phyloP scores from a whole-genome alignment of 2,888 invertebrate species.

The Drosophila koepferae region DNA sequence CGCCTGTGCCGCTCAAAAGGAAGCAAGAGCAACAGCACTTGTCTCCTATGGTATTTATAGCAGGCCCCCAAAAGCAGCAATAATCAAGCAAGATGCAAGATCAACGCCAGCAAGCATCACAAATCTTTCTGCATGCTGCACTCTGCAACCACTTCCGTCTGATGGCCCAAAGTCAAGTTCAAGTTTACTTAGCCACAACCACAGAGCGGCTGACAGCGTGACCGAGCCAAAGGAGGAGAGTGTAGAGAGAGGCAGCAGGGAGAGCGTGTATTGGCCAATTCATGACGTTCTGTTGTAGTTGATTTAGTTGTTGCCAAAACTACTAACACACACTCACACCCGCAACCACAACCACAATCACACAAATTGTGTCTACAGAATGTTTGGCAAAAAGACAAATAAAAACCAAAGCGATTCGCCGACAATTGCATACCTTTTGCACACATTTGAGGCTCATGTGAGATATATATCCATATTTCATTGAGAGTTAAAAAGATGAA shows the following conservation, averaged over 20 bases:
- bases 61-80: constrained; percentile 5
- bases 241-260: background rate
- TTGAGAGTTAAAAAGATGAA: background rate
- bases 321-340: constrained; percentile 15
- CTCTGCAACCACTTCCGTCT: constrained; percentile 37
- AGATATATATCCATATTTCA: constrained; percentile 2
- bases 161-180: constrained; percentile 63
- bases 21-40: constrained; percentile 50
- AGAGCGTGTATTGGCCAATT: constrained; percentile 7
- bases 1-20: constrained; percentile 51
- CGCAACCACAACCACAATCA: constrained; percentile 12
- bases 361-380: constrained; percentile 8
- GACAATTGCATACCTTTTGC: constrained; percentile 3
- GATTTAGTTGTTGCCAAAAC: constrained; percentile 48
- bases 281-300: constrained; percentile 32
- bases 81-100: background rate
- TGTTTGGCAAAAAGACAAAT: constrained; percentile 8
- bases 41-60: constrained; percentile 44
- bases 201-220: constrained; percentile 20
- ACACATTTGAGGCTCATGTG: background rate
- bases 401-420: background rate
- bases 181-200: constrained; percentile 34
- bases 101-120: constrained; percentile 1
- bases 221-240: background rate
- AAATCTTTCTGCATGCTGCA: constrained; percentile 40